A percentile compares a stretch with the other conserved stretches of the same genome.
phyloP scores from a whole-genome alignment of 23 tunicate species.

The Pegea sp. region DNA sequence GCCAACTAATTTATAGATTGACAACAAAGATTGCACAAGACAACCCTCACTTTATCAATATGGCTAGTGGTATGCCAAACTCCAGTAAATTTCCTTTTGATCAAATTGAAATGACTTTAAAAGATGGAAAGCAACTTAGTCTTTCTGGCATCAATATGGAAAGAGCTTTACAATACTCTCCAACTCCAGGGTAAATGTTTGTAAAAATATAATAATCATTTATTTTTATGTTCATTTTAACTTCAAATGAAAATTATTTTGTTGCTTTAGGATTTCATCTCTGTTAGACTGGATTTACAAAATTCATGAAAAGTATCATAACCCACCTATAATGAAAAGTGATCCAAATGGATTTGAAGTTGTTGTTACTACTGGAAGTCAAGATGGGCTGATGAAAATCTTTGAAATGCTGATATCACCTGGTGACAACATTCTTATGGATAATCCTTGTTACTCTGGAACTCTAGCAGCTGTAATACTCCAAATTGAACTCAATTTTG shows the following conservation, averaged over 20 bases:
- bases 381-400: slow-evolving; percentile 69
- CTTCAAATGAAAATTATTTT: background rate
- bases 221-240: background rate
- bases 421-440: slow-evolving; percentile 62
- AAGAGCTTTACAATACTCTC: slow-evolving; percentile 63
- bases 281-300: slow-evolving; percentile 22
- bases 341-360: slow-evolving; percentile 6
- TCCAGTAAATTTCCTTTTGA: slow-evolving; percentile 55
- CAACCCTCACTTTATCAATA: slow-evolving; percentile 56
- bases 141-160: slow-evolving; percentile 38
- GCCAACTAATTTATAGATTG: no score
- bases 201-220: background rate
- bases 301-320: slow-evolving; percentile 33
- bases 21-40: slow-evolving; percentile 22
- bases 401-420: slow-evolving; percentile 38
- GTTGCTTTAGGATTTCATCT: slow-evolving; percentile 18
- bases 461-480: slow-evolving; percentile 39
- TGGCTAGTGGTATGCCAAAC: slow-evolving; percentile 80
- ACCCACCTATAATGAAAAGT: slow-evolving; percentile 29
- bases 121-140: slow-evolving; percentile 20
- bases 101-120: slow-evolving; percentile 17
- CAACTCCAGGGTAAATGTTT: slow-evolving; percentile 12
- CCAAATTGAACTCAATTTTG: background rate
- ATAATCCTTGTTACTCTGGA: slow-evolving; percentile 85
- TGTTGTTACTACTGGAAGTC: slow-evolving; percentile 60